A percentile compares a stretch with the other conserved stretches of the same genome.
These are phyloP conservation scores for Aurelia coerulea DNA, from an alignment of 30 jellyfish, hydroid and myxozoan species.

Conservation along the genomic window DNA sequence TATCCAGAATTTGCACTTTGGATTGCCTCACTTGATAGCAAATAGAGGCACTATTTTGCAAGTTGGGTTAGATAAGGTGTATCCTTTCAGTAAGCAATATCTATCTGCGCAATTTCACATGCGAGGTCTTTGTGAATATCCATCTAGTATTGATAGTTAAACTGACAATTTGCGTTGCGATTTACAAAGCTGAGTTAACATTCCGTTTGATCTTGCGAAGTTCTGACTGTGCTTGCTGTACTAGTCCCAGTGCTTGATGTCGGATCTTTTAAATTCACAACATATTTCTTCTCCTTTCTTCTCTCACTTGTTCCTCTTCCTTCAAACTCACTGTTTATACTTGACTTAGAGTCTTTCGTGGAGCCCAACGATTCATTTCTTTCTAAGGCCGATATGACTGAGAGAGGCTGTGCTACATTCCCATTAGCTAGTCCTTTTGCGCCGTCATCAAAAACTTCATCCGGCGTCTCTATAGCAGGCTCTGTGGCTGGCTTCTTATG, in stretches of 20 bases:
- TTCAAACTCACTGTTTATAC: constrained; percentile 85
- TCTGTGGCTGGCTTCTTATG: constrained; percentile 48
- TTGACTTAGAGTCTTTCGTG: constrained; percentile 84
- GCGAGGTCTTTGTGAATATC: too few species aligned
- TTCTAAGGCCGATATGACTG: constrained; percentile 93
- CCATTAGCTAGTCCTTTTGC: constrained; percentile 45
- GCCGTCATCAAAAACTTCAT: constrained; percentile 39
- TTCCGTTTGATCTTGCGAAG: constrained; percentile 92
- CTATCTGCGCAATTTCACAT: too few species aligned
- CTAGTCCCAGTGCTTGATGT: constrained; percentile 92
- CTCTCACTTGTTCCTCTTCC: constrained; percentile 94
- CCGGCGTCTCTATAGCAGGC: not conserved
- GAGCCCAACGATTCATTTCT: constrained; percentile 95
- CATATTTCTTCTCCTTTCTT: constrained; percentile 60
- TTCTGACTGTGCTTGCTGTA: constrained; percentile 91
- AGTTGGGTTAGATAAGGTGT: too few species aligned
- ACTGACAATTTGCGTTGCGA: too few species aligned
- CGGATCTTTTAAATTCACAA: constrained; percentile 77
- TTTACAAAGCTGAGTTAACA: constrained; percentile 34
- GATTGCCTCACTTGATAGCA: too few species aligned
- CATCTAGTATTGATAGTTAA: too few species aligned
- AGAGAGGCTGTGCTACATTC: constrained; percentile 77
- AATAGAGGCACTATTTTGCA: too few species aligned
- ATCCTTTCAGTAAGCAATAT: too few species aligned
- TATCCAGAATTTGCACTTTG: too few species aligned